Evolutionary conservation across 35 echinoderm and acorn worm species (phyloP).

Genomic region (Holothuria glaberrima): DNA sequence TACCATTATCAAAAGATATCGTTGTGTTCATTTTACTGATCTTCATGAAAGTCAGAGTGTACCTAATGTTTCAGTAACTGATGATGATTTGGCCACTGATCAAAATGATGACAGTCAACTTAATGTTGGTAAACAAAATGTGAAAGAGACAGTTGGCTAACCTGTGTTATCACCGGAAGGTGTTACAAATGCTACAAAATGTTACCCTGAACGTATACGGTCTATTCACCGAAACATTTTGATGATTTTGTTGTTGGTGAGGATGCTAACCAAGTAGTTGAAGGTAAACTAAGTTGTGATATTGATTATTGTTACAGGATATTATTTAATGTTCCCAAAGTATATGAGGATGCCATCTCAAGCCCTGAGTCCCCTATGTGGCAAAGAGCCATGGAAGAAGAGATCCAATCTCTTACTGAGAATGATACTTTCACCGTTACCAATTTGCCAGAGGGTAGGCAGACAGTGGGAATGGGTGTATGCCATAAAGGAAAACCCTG

Average conservation of each 20-base stretch:
- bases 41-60: conserved; percentile 20
- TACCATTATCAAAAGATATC: conserved; percentile 33
- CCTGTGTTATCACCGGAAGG: neutral
- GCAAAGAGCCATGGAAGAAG: conserved; percentile 51
- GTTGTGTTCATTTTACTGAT: conserved; percentile 45
- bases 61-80: conserved; percentile 32
- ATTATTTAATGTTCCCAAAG: conserved; percentile 24
- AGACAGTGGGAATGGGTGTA: no score
- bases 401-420: conserved; percentile 40
- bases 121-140: conserved; percentile 11
- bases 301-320: conserved; percentile 55
- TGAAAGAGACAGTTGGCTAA: neutral
- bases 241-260: conserved; percentile 31
- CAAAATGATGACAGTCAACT: conserved; percentile 32
- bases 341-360: conserved; percentile 50
- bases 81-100: conserved; percentile 46
- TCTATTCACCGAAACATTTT: conserved; percentile 38
- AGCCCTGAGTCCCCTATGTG: conserved; percentile 34
- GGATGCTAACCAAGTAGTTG: conserved; percentile 30
- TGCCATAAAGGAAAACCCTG: no score
- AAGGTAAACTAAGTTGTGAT: conserved; percentile 23
- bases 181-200: conserved; percentile 10
- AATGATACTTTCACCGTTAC: conserved; percentile 38
- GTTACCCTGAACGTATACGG: conserved; percentile 13
- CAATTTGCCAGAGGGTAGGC: conserved; percentile 35